phyloP scores from a whole-genome alignment of 2,797 vertebrate species.

The Sebastes aleutianus region DNA sequence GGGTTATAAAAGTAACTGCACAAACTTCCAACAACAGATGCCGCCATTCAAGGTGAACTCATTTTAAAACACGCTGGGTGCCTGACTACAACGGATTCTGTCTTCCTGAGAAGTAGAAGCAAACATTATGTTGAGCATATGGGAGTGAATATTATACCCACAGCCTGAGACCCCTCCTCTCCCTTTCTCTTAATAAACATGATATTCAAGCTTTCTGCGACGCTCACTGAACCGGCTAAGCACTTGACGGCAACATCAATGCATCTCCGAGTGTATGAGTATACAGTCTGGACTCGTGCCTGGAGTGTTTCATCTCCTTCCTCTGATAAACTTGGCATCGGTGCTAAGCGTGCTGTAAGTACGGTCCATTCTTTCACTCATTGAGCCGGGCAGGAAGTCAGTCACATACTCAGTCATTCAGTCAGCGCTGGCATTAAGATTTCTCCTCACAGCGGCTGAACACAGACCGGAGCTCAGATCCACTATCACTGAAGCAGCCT shows the following conservation, averaged over 20 bases:
- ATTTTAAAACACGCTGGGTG: constrained; percentile 14
- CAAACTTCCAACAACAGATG: constrained; percentile 16
- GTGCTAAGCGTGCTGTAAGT: constrained; percentile 20
- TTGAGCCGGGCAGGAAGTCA: constrained; percentile 34
- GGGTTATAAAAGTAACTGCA: background rate
- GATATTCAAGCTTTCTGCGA: constrained; percentile 48
- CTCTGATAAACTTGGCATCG: constrained; percentile 40
- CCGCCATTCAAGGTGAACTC: constrained; percentile 27
- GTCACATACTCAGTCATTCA: constrained; percentile 16
- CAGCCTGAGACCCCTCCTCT: constrained; percentile 3
- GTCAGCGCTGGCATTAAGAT: constrained; percentile 19
- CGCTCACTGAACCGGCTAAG: constrained; percentile 55
- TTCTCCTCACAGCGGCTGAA: constrained; percentile 17
- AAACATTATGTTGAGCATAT: constrained; percentile 33
- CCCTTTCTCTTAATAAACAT: constrained; percentile 44
- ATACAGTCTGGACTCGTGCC: constrained; percentile 53
- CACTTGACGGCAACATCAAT: constrained; percentile 52
- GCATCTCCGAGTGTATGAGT: constrained; percentile 48
- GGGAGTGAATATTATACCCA: constrained; percentile 24
- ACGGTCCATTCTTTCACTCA: constrained; percentile 23
- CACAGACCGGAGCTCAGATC: constrained; percentile 13
- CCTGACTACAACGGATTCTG: background rate
- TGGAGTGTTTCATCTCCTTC: constrained; percentile 35
- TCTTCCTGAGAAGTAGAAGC: background rate
- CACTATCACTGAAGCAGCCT: constrained; percentile 3